phyloP scores from a whole-genome alignment of 1,140 invertebrate species.

The Physella acuta region DNA sequence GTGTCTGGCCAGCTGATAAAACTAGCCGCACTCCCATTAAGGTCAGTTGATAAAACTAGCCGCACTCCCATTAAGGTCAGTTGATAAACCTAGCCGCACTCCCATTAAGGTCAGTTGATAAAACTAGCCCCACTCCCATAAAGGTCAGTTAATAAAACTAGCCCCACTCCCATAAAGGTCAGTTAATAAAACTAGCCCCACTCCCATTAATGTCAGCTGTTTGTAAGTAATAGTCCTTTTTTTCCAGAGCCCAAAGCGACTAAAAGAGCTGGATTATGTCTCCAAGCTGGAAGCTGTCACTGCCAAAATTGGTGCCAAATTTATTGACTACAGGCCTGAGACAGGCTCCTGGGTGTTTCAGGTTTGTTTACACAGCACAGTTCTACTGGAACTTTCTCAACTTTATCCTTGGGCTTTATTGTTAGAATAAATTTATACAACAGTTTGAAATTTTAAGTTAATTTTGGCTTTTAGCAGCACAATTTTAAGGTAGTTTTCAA shows the following conservation, averaged over 20 bases:
- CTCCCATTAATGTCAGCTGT: no score
- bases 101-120: conserved; percentile 75
- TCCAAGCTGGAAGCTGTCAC: conserved; percentile 82
- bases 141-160: conserved; percentile 68
- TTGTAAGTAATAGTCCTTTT: no score
- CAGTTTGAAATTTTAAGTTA: no score
- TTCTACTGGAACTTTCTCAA: no score
- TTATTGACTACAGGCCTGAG: conserved; percentile 91
- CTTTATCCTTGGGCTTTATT: no score
- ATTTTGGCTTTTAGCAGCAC: no score
- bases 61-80: conserved; percentile 76
- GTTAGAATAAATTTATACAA: no score
- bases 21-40: conserved; percentile 77
- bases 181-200: no score
- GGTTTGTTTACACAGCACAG: no score
- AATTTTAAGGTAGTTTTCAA: no score
- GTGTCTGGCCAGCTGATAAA: conserved; percentile 93
- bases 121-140: conserved; percentile 77
- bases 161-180: no score
- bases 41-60: conserved; percentile 71
- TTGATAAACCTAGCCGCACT: conserved; percentile 73
- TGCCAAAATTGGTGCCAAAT: conserved; percentile 81
- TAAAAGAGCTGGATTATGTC: conserved; percentile 83
- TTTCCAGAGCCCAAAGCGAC: conserved; percentile 69
- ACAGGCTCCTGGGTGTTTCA: conserved; percentile 93